Base-by-base conservation (phyloP, 2,888 invertebrate genomes). In the Catonia carolina region DNA sequence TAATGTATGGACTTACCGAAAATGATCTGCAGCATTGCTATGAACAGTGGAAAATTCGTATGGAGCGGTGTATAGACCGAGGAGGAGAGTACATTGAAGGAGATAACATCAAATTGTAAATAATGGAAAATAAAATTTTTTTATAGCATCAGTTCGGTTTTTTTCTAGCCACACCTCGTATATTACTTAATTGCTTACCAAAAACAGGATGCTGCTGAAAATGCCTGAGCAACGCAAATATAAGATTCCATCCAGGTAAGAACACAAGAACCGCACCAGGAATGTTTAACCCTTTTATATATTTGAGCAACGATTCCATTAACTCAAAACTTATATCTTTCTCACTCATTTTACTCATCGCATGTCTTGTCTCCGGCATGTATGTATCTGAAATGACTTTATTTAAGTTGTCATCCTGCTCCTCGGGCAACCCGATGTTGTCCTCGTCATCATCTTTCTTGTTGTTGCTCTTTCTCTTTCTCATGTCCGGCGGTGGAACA, bases 241-340 rank as follows among this genome's bases (percentile, higher is more conserved):
- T 99, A 12, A 95, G 76, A 75, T 94, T 96, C 98, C 98, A 98
- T 0, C 98, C 98, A 0, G 98, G 96, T 0, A 98, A 76, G 72
- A 98, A 99, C 2, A 98, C 78, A 1, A 98, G 76, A 1, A 98
- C 84, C 0, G 98, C 93, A 0, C 98, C 98, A 0, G 85, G 84
- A 27, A 83, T 77, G 1, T 76, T 75, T 63, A 60, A 60, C 80
- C 74, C 67, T 56, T 76, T 78, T 45, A 90, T 85, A 67, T 87
- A 79, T 6, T 72, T 66, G 12, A 90, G 71, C 0, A 98, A 72
- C 0, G 86, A 76, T 74, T 95, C 95, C 60, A 98, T 86, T 6
- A 98, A 76, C 70, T 97, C 96, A 71, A 96, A 95, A 66, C 89
- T 90, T 61, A 93, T 77, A 71, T 97, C 96, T 68, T 90, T 90